phyloP scores from a whole-genome alignment of 2,888 invertebrate genomes.

The Zootermopsis nevadensis region DNA sequence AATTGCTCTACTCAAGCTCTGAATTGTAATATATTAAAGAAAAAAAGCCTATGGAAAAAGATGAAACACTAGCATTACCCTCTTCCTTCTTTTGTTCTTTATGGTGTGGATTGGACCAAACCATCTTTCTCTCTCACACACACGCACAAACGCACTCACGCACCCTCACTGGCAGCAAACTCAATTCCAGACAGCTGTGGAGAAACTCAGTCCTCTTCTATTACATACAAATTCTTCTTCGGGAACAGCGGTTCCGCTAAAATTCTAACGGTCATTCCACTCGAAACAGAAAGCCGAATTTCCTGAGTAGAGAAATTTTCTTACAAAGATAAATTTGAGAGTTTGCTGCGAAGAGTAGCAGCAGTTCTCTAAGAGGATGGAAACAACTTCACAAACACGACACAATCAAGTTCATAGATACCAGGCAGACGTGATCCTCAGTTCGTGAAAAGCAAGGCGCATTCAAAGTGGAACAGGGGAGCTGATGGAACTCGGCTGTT shows the following conservation, averaged over 20 bases:
- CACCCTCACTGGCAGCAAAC: slow-evolving; percentile 11
- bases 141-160: background rate
- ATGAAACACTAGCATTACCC: background rate
- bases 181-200: slow-evolving; percentile 7
- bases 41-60: too few relatives aligned
- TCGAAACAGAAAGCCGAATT: slow-evolving; percentile 29
- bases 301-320: slow-evolving; percentile 29
- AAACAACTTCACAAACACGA: background rate
- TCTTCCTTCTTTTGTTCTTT: background rate
- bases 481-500: too few relatives aligned
- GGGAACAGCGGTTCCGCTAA: background rate
- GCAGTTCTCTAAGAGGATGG: background rate
- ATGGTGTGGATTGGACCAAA: background rate
- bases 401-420: slow-evolving; percentile 12
- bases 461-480: background rate
- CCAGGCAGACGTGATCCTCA: background rate
- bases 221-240: background rate
- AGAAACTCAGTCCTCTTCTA: background rate
- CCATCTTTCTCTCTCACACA: background rate
- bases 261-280: slow-evolving; percentile 23
- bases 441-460: background rate
- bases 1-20: too few relatives aligned
- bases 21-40: too few relatives aligned
- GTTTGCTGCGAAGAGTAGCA: slow-evolving; percentile 10
- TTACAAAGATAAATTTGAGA: slow-evolving; percentile 32